Percentiles rank a stretch among this genome's conserved stretches.
Evolutionary conservation across 2,888 invertebrate genomes (phyloP).

Genomic region (Diarsia rubi): DNA sequence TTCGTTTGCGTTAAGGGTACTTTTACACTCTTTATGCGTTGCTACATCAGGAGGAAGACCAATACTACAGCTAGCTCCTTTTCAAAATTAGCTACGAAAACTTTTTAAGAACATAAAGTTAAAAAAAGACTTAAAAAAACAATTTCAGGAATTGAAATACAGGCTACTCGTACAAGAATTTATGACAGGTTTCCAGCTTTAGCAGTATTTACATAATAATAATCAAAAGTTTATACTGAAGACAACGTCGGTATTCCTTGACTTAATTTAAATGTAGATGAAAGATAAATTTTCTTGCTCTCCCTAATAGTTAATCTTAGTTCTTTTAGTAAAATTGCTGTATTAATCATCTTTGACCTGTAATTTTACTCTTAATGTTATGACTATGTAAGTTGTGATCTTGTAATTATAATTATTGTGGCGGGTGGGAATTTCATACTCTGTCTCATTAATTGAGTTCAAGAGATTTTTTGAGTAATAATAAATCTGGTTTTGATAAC

Average conservation of each 20-base stretch:
- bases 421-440: neutral
- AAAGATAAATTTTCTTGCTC: conserved; percentile 43
- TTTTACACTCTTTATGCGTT: too few species aligned
- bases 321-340: conserved; percentile 10
- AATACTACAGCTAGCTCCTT: neutral
- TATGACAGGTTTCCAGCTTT: conserved; percentile 35
- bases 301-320: conserved; percentile 11
- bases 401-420: neutral
- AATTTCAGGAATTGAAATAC: conserved; percentile 35
- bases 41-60: too few species aligned
- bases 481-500: too few species aligned
- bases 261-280: conserved; percentile 51
- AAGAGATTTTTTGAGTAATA: neutral
- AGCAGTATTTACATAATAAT: conserved; percentile 51
- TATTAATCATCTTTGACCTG: neutral
- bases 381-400: neutral
- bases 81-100: neutral
- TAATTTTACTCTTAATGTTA: neutral
- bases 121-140: conserved; percentile 6
- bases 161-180: conserved; percentile 27
- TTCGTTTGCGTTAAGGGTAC: too few species aligned
- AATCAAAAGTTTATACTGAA: conserved; percentile 52
- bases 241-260: conserved; percentile 28
- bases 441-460: neutral
- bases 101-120: neutral